Percentiles rank a stretch among this genome's conserved stretches.
Conservation (phyloP, 1,140 invertebrate genomes). For the Sycophaga agraensis region DNA sequence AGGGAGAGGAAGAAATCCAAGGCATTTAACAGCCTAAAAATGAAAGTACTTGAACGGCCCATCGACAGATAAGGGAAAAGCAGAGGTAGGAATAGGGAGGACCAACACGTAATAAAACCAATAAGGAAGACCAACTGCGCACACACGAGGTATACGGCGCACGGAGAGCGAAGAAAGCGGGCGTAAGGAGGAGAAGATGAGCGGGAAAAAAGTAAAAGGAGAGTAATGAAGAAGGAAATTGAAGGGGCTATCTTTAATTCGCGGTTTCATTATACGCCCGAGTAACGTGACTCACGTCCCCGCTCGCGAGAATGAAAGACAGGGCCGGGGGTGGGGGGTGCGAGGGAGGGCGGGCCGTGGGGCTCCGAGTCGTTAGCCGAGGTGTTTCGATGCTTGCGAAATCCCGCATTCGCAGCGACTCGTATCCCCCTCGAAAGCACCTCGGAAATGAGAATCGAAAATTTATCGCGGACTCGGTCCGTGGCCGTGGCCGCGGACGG, state of each 20-base stretch:
- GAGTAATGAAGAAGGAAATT: constrained; percentile 26
- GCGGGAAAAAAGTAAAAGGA: constrained; percentile 17
- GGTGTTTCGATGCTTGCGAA: too few relatives aligned
- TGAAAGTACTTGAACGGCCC: background rate
- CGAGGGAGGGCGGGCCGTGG: too few relatives aligned
- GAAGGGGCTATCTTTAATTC: constrained; percentile 26
- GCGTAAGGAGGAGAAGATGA: background rate
- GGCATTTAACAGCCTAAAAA: too few relatives aligned
- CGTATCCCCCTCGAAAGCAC: too few relatives aligned
- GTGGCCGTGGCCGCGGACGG: too few relatives aligned
- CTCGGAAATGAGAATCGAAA: too few relatives aligned
- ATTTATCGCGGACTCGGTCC: too few relatives aligned
- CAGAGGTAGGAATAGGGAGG: background rate
- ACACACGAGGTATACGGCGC: too few relatives aligned
- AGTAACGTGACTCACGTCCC: constrained; percentile 3
- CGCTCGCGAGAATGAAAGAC: background rate
- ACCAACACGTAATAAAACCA: background rate
- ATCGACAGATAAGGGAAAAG: background rate
- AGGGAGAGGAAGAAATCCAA: too few relatives aligned
- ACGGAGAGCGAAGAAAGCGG: background rate
- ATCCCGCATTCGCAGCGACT: too few relatives aligned
- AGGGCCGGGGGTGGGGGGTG: background rate
- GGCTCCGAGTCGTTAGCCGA: too few relatives aligned
- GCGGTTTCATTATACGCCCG: constrained; percentile 8
- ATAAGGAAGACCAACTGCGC: too few relatives aligned